A percentile compares a stretch with the other conserved stretches of the same genome.
Conservation (phyloP, 2,797 vertebrate species). For the Lutjanus argentimaculatus region DNA sequence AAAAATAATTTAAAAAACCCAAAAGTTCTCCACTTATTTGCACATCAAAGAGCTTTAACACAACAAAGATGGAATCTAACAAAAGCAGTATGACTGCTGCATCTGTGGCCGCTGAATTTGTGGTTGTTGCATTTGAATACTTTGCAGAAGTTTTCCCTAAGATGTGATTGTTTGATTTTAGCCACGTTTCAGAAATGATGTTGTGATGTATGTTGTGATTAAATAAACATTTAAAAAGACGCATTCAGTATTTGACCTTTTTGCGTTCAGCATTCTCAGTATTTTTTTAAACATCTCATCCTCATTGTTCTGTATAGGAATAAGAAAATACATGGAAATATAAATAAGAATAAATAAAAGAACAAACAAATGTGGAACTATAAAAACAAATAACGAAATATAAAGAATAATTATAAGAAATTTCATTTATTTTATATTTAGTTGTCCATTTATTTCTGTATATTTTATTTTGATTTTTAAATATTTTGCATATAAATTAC, state of each 20-base stretch:
- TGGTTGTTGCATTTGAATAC: no score
- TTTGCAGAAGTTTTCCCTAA: not conserved
- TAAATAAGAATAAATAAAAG: no score
- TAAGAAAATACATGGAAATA: no score
- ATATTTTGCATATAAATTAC: no score
- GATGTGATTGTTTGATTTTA: not conserved
- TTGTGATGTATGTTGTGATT: not conserved
- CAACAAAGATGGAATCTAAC: not conserved
- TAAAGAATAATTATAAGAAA: no score
- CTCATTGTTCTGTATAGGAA: not conserved
- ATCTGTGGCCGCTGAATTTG: no score
- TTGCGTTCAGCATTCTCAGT: not conserved
- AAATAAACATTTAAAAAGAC: not conserved
- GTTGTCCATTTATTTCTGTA: no score
- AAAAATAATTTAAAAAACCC: not conserved
- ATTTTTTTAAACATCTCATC: not conserved
- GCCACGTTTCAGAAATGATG: no score
- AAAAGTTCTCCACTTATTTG: not conserved
- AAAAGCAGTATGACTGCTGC: not conserved
- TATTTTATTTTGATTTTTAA: no score
- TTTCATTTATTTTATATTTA: no score
- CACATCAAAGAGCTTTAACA: conserved; percentile 18
- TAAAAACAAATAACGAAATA: no score
- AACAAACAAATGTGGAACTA: no score
- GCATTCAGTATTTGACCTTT: not conserved